These are phyloP conservation scores for Zaprionus bogoriensis DNA, from an alignment of 2,888 invertebrate genomes.

Conservation along the genomic window DNA sequence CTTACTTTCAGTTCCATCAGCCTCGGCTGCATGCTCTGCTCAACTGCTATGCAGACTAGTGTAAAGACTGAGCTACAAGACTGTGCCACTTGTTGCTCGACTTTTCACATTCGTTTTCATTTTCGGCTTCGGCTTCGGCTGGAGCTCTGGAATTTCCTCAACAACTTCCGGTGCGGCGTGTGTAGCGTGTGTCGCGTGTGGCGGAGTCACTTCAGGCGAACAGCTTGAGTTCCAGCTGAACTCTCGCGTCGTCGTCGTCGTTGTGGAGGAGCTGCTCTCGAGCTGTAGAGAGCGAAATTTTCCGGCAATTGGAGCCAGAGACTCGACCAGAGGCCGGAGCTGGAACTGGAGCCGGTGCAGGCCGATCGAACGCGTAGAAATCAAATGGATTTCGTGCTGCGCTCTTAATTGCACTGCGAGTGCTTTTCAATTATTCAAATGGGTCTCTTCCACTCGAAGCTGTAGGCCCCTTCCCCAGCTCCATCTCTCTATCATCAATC, in stretches of 20 bases:
- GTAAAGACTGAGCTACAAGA: no score
- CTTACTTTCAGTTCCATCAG: no score
- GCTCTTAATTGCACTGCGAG: conserved; percentile 74
- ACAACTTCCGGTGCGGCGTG: conserved; percentile 51
- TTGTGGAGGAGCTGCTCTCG: not conserved
- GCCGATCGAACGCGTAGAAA: conserved; percentile 53
- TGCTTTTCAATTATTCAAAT: conserved; percentile 76
- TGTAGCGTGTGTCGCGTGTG: conserved; percentile 52
- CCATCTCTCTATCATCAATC: conserved; percentile 31
- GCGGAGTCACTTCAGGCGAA: conserved; percentile 40
- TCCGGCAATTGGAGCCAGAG: conserved; percentile 60
- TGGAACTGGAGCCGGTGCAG: conserved; percentile 45
- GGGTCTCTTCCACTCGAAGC: conserved; percentile 48
- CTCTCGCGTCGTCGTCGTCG: not conserved
- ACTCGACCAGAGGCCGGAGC: conserved; percentile 1
- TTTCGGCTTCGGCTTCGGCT: no score
- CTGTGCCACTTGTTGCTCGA: not conserved
- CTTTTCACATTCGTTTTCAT: no score
- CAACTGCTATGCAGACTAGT: no score
- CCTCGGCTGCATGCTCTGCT: not conserved
- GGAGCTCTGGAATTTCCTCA: conserved; percentile 14
- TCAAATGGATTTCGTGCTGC: conserved; percentile 49
- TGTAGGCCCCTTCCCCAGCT: not conserved
- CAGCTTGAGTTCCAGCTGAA: no score
- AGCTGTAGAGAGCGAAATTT: conserved; percentile 53